Percentiles rank a stretch among this genome's conserved stretches.
Conservation (phyloP, 1,140 invertebrate species). For the Metopolophium dirhodum region DNA sequence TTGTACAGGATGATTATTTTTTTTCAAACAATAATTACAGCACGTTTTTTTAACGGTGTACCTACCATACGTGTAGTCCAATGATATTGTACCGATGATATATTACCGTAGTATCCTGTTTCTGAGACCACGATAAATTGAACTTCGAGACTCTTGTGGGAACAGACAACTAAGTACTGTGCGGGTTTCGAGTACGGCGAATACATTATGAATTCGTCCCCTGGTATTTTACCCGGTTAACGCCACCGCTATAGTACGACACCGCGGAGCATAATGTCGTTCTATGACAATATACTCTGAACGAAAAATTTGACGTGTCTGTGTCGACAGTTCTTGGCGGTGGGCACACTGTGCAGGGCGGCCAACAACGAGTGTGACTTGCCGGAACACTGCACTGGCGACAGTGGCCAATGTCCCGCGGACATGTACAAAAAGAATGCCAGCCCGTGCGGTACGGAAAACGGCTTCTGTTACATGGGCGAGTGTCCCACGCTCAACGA, state of each 20-base stretch:
- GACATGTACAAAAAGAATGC: conserved; percentile 93
- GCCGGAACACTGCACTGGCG: conserved; percentile 88
- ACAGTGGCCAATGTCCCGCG: conserved; percentile 82
- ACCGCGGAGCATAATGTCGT: too few species aligned
- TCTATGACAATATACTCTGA: background rate
- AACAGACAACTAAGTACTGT: too few species aligned
- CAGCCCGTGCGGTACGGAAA: conserved; percentile 71
- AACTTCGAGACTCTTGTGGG: too few species aligned
- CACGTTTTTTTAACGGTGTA: background rate
- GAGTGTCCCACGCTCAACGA: conserved; percentile 84
- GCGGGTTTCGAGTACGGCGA: too few species aligned
- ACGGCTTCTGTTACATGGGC: conserved; percentile 89
- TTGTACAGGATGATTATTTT: background rate
- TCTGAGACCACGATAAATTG: too few species aligned
- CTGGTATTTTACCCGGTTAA: background rate
- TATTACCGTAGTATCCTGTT: too few species aligned
- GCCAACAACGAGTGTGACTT: conserved; percentile 92
- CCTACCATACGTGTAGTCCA: too few species aligned
- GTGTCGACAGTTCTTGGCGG: conserved; percentile 73
- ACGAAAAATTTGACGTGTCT: background rate
- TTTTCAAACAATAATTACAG: background rate
- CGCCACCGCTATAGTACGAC: too few species aligned
- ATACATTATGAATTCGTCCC: too few species aligned
- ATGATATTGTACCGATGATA: too few species aligned
- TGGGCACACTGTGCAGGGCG: conserved; percentile 81